Evolutionary conservation across 2,113 vertebrate species (phyloP), one percentile per base, ranked within the genome.

Genomic region (Daubentonia madagascariensis): DNA sequence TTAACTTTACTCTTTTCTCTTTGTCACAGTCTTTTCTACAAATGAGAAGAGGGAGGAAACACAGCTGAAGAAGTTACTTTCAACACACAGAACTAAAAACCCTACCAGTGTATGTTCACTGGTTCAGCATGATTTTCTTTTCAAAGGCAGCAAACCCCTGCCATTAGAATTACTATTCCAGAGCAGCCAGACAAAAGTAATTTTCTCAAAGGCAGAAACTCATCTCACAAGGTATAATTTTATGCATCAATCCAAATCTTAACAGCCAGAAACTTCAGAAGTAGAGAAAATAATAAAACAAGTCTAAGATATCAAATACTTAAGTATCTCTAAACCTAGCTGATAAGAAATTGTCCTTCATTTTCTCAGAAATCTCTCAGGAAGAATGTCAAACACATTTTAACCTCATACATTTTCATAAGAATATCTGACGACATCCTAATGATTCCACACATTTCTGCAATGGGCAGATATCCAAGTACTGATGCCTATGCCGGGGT

Each of bases 1-100:
- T 99, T 52, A 99, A 98, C 92, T 99, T 99, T 84, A 97, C 92
- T 98, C 99, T 99, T 84, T 98, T 98, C 52, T 99, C 98, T 5
- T 98, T 98, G 90, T 99, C 98, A 13, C 99, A 99, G 25, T 99
- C 99, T 98, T 99, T 99, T 97, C 99, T 99, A 98, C 52, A 96
- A 97, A 96, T 50, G 30, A 81, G 59, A 57, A 97, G 37, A 70
- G 17, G 43, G 3, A 76, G 61, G 75, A 75, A 54, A 91, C 43
- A 50, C 2, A 88, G 48, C n/a, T 68, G 18, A 95, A 72, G 17
- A 97, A 97, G 43, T 22, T 85, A 95, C 1, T 20, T 87, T 95
- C 89, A 57, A 37, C 50, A 81, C n/a, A 35, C 20, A 0, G 1
- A 97, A 40, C 23, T 52, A 76, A 95, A 94, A 83, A 80, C 28